Evolutionary conservation across 1,140 invertebrate genomes (phyloP), one percentile per base, ranked within the genome.

Genomic region (Pomacea maculata): DNA sequence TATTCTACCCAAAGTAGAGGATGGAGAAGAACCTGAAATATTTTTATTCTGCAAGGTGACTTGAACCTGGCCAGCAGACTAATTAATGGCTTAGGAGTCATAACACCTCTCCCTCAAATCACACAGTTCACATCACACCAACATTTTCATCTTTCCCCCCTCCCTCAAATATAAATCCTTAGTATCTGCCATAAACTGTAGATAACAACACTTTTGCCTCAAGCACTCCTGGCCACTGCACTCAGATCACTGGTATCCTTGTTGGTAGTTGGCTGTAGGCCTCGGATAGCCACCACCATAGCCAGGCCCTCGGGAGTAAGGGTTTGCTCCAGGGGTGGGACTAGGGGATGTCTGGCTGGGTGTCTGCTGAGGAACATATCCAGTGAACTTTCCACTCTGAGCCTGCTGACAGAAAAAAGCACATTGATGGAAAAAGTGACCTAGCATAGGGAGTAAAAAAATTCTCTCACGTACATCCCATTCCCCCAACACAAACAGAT

Each of bases 241-340:
- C n/a, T 12, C 12, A 11, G 45, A 71, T 80, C 73, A 84, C 71
- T 82, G 78, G 67, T 82, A 84, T 9, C 79, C 81, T 78, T 85
- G 84, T 75, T 65, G 79, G 73, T 84, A 84, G 61, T 54, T 78
- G 54, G 68, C 75, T 64, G 76, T 17, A 29, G 78, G 81, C 54
- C 82, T 57, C 21, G 82, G 82, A 74, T 83, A 81, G 29, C 79
- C 80, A 5, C 70, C 76, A 9, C 78, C 75, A 61, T 61, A 85
- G 29, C 83, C 83, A n/a, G 77, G 83, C 17, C 83, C 85, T 67
- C 86, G 19, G 25, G 83, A 79, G 77, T 85, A 87, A 55, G 86
- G 86, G 81, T 87, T 87, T 19, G 79, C 61, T 57, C 80, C 79
- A 25, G 72, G 68, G 29, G 82, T 19, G 64, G 72, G 68, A 78